Base-by-base conservation (phyloP, 2,113 vertebrate species). In the Romanogobio albipinnatus region DNA sequence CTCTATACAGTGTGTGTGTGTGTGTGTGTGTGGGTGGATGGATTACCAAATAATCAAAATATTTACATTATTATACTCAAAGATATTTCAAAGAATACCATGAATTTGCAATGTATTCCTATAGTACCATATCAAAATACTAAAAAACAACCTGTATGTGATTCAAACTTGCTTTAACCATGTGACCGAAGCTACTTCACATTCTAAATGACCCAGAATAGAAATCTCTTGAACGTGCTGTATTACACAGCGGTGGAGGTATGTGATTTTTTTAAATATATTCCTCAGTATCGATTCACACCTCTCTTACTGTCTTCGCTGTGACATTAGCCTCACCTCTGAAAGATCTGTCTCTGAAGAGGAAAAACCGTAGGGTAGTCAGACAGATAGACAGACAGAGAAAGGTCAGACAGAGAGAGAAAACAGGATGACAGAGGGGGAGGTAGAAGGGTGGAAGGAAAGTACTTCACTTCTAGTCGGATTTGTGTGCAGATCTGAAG, bases 361-460 rank as follows among this genome's bases (percentile, higher is more conserved):
- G 15, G 45, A 53, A 59, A 62, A n/a, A 77, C 9, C 0, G 4
- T 24, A 24, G 24, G 58, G 29, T 14, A 47, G 73, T 19, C 39
- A 81, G 61, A 70, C n/a, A 84, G 71, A 39, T 19, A 59, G 71
- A 68, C 45, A 78, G 82, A 84, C 22, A 61, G 59, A 68, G n/a
- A 66, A 45, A 76, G 59, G 61, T 33, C 2, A 76, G 61, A 47
- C 81, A 83, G 84, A 80, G 90, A 80, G 90, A 89, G 91, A 87
- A 83, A 90, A 86, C 87, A 87, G 87, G 80, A 87, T 33, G 84
- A n/a, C 80, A 89, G 88, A 84, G 76, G 70, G 78, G 33, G 82
- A 85, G 81, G 88, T 87, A 88, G 64, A 58, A 15, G 43, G 68
- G 58, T 70, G 36, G 51, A 68, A 19, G 11, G 22, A 58, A 82